These are phyloP conservation scores for Drosophila virilis DNA, from an alignment of 1,140 invertebrate species.

Conservation along the genomic window DNA sequence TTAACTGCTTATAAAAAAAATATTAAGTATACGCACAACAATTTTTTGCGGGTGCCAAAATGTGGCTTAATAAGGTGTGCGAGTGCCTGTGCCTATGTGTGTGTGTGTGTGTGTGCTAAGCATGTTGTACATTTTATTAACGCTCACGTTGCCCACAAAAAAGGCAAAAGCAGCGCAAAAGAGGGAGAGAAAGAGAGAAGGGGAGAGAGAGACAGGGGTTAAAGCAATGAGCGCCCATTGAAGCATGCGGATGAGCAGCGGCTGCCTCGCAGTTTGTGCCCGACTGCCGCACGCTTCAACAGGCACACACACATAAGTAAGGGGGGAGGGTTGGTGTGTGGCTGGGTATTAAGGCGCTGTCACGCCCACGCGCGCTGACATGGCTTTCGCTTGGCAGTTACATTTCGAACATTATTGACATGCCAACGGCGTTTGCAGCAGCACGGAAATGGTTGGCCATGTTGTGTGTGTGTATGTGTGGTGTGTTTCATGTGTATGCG, in stretches of 20 bases:
- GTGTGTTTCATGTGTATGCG: conserved; percentile 5
- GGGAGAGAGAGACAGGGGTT: background rate
- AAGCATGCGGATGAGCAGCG: conserved; percentile 53
- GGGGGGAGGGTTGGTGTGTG: background rate
- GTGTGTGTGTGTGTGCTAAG: conserved; percentile 37
- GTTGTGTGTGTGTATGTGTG: conserved; percentile 5
- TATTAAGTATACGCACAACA: conserved; percentile 61
- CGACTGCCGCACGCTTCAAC: conserved; percentile 47
- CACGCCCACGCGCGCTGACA: conserved; percentile 27
- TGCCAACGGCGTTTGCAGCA: conserved; percentile 65
- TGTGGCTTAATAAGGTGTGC: conserved; percentile 51
- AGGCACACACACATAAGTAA: conserved; percentile 20
- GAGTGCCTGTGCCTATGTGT: background rate
- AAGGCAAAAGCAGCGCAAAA: conserved; percentile 11
- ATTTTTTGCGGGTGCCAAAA: conserved; percentile 51
- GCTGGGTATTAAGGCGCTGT: conserved; percentile 8
- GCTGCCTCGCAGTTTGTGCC: conserved; percentile 24
- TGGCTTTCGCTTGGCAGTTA: conserved; percentile 41
- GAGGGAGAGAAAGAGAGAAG: background rate
- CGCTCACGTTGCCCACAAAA: conserved; percentile 49
- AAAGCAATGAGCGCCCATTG: conserved; percentile 41
- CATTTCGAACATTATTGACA: conserved; percentile 81
- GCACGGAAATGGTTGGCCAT: conserved; percentile 61
- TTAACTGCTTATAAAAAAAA: conserved; percentile 20
- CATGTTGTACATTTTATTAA: conserved; percentile 60